A percentile compares a stretch with the other conserved stretches of the same genome.
These are phyloP conservation scores for Pseudocheirus occidentalis DNA, from an alignment of 2,797 vertebrate genomes.

Conservation along the genomic window DNA sequence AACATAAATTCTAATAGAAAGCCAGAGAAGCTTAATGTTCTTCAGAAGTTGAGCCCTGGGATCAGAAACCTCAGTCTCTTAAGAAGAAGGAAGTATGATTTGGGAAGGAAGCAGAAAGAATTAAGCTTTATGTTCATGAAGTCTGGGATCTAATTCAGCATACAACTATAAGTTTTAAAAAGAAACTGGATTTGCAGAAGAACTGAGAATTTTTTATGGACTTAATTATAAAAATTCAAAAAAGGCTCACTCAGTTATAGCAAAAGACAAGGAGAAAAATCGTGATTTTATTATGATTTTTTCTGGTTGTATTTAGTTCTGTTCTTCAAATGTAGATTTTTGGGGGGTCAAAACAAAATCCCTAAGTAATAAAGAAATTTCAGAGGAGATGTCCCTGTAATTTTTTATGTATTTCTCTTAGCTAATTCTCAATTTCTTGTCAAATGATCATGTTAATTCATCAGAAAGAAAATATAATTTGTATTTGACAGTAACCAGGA, in stretches of 20 bases:
- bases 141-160: background rate
- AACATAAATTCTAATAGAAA: background rate
- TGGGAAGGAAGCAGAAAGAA: background rate
- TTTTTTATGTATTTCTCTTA: constrained; percentile 25
- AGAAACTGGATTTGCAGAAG: background rate
- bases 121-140: background rate
- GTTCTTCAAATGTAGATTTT: background rate
- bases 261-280: constrained; percentile 19
- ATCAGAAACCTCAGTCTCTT: constrained; percentile 21
- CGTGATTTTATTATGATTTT: background rate
- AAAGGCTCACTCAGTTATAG: background rate
- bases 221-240: constrained; percentile 7
- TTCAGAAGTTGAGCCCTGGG: background rate
- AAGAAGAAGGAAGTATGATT: background rate
- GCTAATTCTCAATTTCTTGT: background rate
- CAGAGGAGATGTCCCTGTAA: background rate
- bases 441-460: constrained; percentile 18
- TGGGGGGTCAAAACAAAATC: constrained; percentile 6
- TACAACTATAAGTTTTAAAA: background rate
- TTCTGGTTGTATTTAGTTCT: background rate
- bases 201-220: constrained; percentile 24
- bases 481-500: background rate
- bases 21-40: background rate
- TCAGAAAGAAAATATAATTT: constrained; percentile 36
- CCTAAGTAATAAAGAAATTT: constrained; percentile 5